Evolutionary conservation across 2,888 invertebrate genomes (phyloP), one percentile per base, ranked within the genome.

Genomic region (Limnephilus marmoratus): DNA sequence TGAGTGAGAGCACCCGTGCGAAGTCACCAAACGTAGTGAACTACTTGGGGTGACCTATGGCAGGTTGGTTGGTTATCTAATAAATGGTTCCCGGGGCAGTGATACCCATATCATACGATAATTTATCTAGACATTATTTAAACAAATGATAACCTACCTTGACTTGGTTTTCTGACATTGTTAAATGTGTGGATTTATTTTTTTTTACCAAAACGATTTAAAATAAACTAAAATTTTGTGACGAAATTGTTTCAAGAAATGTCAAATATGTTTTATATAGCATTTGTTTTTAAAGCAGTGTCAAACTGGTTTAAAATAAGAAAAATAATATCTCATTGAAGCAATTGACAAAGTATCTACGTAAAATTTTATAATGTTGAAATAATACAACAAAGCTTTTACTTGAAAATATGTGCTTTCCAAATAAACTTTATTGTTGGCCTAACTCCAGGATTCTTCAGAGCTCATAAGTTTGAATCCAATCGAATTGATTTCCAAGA

Each of bases 131-230:
- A 68, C 5, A 5, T 68, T 18, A 49, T 0, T 15, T 68, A 68
- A 68, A 4, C 49, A 24, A 18, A 68, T 24, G 24, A 68, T 68
- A n/a, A 31, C 1, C 7, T 89, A 89, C 88, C 88, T 89, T 89
- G 7, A 89, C 88, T 13, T 80, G 18, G 11, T 7, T 41, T 81
- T 89, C 88, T 12, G 80, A 18, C 88, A 89, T 89, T 37, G 29
- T 87, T 45, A 31, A 31, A 68, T 53, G 24, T 24, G 68, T 68
- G n/a, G 68, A 68, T 68, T 24, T 68, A 24, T 68, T 68, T 68
- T 68, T 24, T 24, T 68, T 24, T n/a, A n/a, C 9, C 9, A n/a
- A 68, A 68, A 68, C 24, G 68, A n/a, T 68, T n/a, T 68, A n/a
- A 45, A 15, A 31, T 24, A 9, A 37, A 89, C 68, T 37, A 80